Evolutionary conservation across 1,140 invertebrate species (phyloP).

Genomic region (Rhopalosiphum maidis): DNA sequence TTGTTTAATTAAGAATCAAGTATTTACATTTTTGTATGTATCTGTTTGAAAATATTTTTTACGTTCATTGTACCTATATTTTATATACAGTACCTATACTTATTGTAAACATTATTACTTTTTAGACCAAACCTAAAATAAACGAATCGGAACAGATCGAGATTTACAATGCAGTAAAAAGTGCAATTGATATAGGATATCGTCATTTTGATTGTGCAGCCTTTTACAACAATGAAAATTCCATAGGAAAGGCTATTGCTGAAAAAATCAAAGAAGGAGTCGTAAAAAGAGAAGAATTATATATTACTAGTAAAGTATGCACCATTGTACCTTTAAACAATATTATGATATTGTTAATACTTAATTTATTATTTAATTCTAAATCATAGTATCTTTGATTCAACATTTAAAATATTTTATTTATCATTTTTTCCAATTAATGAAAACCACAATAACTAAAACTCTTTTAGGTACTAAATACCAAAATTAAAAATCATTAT

Average conservation of each 20-base stretch:
- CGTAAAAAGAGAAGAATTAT: conserved; percentile 75
- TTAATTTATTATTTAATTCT: too few species aligned
- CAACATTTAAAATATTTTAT: too few species aligned
- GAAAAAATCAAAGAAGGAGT: conserved; percentile 75
- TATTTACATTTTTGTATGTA: not conserved
- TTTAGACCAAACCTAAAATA: not conserved
- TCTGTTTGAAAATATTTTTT: not conserved
- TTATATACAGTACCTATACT: too few species aligned
- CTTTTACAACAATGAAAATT: conserved; percentile 78
- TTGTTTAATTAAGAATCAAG: not conserved
- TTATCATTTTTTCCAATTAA: too few species aligned
- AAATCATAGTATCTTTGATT: too few species aligned
- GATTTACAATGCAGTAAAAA: conserved; percentile 64
- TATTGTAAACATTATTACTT: not conserved
- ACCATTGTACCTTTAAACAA: conserved; percentile 60
- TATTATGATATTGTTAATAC: too few species aligned
- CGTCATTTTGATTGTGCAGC: conserved; percentile 75
- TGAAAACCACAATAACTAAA: too few species aligned
- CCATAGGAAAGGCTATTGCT: conserved; percentile 79
- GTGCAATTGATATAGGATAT: conserved; percentile 74
- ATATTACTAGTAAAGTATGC: conserved; percentile 71
- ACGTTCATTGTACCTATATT: not conserved
- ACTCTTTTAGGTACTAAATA: too few species aligned
- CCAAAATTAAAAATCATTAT: too few species aligned
- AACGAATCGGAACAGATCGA: not conserved